Evolutionary conservation across 2,888 invertebrate species (phyloP).

Genomic region (Tupiocoris notatus): DNA sequence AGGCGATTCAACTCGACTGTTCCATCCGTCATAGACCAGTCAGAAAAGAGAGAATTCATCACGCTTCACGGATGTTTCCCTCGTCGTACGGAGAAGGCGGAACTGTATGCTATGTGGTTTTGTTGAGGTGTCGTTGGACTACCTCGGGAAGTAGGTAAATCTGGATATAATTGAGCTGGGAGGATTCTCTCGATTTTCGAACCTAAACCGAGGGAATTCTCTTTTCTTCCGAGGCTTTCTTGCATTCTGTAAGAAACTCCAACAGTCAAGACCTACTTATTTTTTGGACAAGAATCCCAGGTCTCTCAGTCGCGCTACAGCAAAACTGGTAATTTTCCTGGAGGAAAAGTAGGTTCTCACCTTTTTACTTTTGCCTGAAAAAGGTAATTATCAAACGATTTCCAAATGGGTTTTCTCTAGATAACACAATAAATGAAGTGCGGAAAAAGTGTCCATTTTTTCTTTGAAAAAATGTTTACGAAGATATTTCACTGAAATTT

Average conservation of each 20-base stretch:
- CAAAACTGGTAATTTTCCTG: not conserved
- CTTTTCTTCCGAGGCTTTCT: not conserved
- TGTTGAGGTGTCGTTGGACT: not conserved
- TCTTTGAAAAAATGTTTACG: too few species aligned
- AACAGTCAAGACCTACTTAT: slow-evolving; percentile 6
- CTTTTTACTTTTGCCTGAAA: too few species aligned
- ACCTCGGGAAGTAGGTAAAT: slow-evolving; percentile 26
- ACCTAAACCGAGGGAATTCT: not conserved
- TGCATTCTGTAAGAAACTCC: not conserved
- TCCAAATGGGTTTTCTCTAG: too few species aligned
- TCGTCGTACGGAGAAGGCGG: too few species aligned
- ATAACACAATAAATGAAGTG: too few species aligned
- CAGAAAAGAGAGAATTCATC: not conserved
- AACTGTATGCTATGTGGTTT: not conserved
- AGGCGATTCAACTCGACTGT: too few species aligned
- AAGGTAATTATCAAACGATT: too few species aligned
- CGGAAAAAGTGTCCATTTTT: too few species aligned
- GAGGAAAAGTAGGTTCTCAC: too few species aligned
- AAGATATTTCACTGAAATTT: too few species aligned
- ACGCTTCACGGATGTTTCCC: slow-evolving; percentile 21
- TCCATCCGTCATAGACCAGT: too few species aligned
- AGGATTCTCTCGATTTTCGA: not conserved
- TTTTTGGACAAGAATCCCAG: slow-evolving; percentile 12
- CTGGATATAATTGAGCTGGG: slow-evolving; percentile 13
- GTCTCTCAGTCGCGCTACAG: not conserved